Conservation (phyloP, 2,888 invertebrate species). For the Coleophora deauratella region DNA sequence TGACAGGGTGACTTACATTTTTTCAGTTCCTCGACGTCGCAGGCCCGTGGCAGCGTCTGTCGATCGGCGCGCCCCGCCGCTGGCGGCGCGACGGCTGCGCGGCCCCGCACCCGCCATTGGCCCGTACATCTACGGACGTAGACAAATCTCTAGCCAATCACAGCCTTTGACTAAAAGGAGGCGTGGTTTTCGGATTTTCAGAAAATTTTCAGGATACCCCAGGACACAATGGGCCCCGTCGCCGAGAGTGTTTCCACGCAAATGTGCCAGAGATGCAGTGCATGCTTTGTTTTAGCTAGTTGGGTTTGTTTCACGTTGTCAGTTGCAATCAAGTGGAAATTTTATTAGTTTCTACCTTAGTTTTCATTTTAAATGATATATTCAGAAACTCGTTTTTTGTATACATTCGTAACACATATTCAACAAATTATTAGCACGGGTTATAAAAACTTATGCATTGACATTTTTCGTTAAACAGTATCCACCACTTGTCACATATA, state of each 20-base stretch:
- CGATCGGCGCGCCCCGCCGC: constrained; percentile 61
- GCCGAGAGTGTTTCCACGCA: constrained; percentile 38
- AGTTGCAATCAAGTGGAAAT: no score
- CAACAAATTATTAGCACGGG: no score
- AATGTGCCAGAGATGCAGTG: constrained; percentile 27
- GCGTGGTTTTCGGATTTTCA: constrained; percentile 64
- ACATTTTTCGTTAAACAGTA: no score
- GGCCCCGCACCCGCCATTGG: constrained; percentile 55
- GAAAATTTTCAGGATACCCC: constrained; percentile 63
- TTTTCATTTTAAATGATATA: no score
- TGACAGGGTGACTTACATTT: constrained; percentile 48
- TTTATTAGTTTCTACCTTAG: no score
- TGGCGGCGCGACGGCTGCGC: constrained; percentile 46
- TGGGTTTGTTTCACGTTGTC: no score
- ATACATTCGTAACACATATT: no score
- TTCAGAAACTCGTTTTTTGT: no score
- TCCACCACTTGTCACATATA: no score
- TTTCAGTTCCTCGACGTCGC: constrained; percentile 60
- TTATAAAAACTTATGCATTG: no score
- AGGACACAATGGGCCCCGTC: constrained; percentile 40
- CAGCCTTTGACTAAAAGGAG: constrained; percentile 47
- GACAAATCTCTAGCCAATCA: constrained; percentile 49
- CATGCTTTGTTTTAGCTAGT: no score
- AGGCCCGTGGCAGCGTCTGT: constrained; percentile 62
- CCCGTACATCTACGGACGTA: constrained; percentile 43